Evolutionary conservation across 2,797 vertebrate genomes (phyloP), one percentile per base, ranked within the genome.

Genomic region (Sebastes nivosus): DNA sequence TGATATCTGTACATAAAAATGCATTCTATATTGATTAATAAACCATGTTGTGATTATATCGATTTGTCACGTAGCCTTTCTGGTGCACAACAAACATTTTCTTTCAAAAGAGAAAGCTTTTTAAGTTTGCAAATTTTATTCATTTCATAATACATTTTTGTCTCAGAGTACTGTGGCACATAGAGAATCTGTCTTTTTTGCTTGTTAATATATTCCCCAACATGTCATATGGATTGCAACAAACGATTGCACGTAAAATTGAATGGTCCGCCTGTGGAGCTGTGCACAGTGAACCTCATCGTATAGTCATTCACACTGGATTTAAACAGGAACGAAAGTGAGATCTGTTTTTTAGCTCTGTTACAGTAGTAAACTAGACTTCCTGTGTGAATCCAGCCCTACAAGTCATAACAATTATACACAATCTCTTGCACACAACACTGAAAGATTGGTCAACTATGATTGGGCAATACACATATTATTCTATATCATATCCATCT

Each of bases 101-200:
- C 4, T 57, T 72, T 81, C 24, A 69, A n/a, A 65, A 64, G 3
- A 77, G n/a, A 34, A 25, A 61, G 9, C 12, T 79, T 85, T 87
- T 85, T 87, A 88, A 52, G 77, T 94, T 94, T 92, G 90, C 85
- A 94, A 93, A 94, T 92, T 95, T 96, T 94, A 96, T 95, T 96
- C 34, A 93, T 89, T 89, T 93, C 85, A 83, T 93, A 86, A 93
- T 92, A 95, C 90, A 92, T 94, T 71, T 92, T 86, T 92, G 81
- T 82, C 81, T 93, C 84, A 80, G 89, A 92, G 88, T 87, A 94
- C 89, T 92, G 89, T 95, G 93, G 95, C 94, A 95, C 93, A 94
- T 92, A 84, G 83, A 92, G 85, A 94, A 93, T 90, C 84, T 83
- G 84, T 90, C 68, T 89, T 94, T 94, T 95, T 94, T 93, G 86